Evolutionary conservation across 2,113 vertebrate species (phyloP).

Genomic region (Brachypteracias leptosomus): DNA sequence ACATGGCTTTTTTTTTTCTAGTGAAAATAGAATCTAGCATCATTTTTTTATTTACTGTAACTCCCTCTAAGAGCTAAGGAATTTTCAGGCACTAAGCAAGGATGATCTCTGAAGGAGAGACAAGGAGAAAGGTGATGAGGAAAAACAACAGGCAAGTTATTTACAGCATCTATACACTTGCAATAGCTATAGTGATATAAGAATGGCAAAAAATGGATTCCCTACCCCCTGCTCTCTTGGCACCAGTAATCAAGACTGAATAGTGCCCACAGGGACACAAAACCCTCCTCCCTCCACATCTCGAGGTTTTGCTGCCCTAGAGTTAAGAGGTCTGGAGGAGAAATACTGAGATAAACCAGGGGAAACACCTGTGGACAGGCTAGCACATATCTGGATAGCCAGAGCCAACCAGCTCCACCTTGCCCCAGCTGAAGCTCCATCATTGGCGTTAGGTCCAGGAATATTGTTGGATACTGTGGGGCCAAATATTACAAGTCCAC

Average conservation of each 20-base stretch:
- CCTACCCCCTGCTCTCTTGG: neutral
- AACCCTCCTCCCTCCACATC: neutral
- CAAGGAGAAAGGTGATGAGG: neutral
- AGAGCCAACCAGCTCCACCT: neutral
- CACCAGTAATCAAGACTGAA: neutral
- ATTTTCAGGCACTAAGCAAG: neutral
- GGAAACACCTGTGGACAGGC: neutral
- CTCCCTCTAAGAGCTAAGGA: neutral
- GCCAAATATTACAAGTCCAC: neutral
- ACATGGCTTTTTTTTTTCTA: neutral
- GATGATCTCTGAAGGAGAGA: neutral
- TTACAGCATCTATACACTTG: neutral
- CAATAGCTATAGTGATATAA: neutral
- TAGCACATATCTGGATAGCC: neutral
- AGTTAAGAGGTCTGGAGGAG: neutral
- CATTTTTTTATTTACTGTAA: neutral
- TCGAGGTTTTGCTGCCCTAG: neutral
- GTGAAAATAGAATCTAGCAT: neutral
- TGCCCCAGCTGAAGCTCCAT: neutral
- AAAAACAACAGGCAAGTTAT: neutral
- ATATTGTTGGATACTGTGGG: fast-evolving
- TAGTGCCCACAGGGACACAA: neutral
- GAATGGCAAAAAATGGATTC: neutral
- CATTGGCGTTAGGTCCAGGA: neutral
- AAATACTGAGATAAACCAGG: neutral